Evolutionary conservation across 2,113 vertebrate species (phyloP).

Genomic region (Colaptes auratus): DNA sequence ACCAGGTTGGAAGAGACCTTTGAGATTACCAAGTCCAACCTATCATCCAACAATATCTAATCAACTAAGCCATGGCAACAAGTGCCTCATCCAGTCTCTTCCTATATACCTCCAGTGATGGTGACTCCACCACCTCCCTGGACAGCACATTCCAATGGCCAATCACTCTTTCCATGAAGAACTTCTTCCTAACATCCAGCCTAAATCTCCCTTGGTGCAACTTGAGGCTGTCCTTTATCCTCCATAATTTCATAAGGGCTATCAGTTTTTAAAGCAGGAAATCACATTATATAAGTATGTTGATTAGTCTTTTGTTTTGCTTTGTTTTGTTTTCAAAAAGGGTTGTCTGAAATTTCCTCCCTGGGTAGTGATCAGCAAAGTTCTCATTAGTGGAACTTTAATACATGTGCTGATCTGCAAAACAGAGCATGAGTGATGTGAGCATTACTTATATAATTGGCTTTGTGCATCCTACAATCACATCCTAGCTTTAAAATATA

Average conservation of each 20-base stretch:
- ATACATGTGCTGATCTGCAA: constrained; percentile 62
- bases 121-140: too few relatives aligned
- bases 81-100: too few relatives aligned
- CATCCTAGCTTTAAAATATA: constrained; percentile 60
- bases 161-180: too few relatives aligned
- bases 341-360: background rate
- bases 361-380: constrained; percentile 41
- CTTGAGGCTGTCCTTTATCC: background rate
- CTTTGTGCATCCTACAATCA: constrained; percentile 46
- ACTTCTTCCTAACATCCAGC: too few relatives aligned
- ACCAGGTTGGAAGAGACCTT: too few relatives aligned
- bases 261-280: background rate
- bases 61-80: too few relatives aligned
- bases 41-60: too few relatives aligned
- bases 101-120: too few relatives aligned
- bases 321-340: background rate
- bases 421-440: constrained; percentile 42
- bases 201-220: too few relatives aligned
- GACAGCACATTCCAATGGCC: too few relatives aligned
- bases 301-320: background rate
- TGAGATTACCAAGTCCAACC: too few relatives aligned
- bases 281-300: background rate
- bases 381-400: constrained; percentile 60
- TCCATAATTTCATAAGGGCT: background rate
- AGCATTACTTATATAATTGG: constrained; percentile 56